Conservation (phyloP, 2,888 invertebrate species). For the Caenorhabditis sp. region DNA sequence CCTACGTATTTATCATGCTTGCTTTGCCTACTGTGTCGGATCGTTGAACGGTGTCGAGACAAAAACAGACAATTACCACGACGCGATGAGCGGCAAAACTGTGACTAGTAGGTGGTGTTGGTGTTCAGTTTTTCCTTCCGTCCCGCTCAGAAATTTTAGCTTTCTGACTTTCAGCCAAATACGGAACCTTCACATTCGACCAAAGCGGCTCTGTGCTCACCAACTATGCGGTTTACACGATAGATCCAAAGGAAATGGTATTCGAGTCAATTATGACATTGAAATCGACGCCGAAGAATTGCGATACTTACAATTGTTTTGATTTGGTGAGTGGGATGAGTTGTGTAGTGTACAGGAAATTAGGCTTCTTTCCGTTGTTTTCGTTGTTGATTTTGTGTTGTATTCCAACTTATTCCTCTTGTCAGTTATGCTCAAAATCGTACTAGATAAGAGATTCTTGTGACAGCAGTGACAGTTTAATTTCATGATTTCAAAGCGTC, state of each 20-base stretch:
- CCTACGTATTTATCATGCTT: constrained; percentile 54
- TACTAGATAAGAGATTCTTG: too few species aligned
- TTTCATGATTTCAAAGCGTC: too few species aligned
- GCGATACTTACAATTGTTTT: constrained; percentile 58
- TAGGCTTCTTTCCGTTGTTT: not conserved
- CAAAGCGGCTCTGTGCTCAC: constrained; percentile 26
- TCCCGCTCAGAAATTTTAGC: too few species aligned
- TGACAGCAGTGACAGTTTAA: too few species aligned
- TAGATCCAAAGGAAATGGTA: constrained; percentile 19
- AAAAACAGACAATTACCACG: constrained; percentile 41
- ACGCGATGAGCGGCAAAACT: constrained; percentile 35
- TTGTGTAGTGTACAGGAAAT: not conserved
- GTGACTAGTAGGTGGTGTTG: constrained; percentile 36
- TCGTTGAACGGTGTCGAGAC: constrained; percentile 41
- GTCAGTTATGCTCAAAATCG: not conserved
- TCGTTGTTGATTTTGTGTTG: too few species aligned
- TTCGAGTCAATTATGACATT: constrained; percentile 36
- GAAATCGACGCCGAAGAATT: constrained; percentile 34
- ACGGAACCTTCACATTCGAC: constrained; percentile 49
- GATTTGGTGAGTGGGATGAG: constrained; percentile 24
- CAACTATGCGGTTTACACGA: constrained; percentile 44
- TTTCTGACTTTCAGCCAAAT: constrained; percentile 49
- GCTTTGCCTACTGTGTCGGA: constrained; percentile 61
- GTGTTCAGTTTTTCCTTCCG: too few species aligned
- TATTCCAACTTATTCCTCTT: not conserved